These are phyloP conservation scores for Hofmannophila pseudospretella DNA, from an alignment of 2,888 invertebrate species.

Conservation along the genomic window DNA sequence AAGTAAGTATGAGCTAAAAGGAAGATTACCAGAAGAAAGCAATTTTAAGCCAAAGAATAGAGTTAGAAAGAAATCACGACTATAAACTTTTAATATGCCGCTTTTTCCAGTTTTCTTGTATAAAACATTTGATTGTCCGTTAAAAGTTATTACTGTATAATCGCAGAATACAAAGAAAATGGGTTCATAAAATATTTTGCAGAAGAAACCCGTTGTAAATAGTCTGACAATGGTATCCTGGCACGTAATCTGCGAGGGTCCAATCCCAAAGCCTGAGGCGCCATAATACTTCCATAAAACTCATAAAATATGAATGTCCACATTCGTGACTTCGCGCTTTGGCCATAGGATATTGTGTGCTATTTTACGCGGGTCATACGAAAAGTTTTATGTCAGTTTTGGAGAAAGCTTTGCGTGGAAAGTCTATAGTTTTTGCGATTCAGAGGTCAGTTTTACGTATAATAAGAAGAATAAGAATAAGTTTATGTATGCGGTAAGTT, in stretches of 20 bases:
- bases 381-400: conserved; percentile 17
- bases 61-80: background rate
- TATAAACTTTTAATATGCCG: conserved; percentile 2
- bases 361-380: conserved; percentile 20
- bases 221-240: conserved; percentile 9
- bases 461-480: too few species aligned
- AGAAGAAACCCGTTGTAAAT: conserved; percentile 22
- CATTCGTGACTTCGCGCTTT: conserved; percentile 37
- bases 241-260: conserved; percentile 15
- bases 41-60: too few species aligned
- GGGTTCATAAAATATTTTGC: conserved; percentile 25
- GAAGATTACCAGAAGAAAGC: too few species aligned
- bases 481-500: too few species aligned
- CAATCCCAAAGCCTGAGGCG: conserved; percentile 13
- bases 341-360: conserved; percentile 21
- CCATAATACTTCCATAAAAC: conserved; percentile 38
- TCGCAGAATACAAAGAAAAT: conserved; percentile 1
- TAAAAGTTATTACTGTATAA: conserved; percentile 2
- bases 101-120: background rate
- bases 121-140: conserved; percentile 3
- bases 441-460: background rate
- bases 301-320: conserved; percentile 47
- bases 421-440: background rate
- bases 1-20: too few species aligned
- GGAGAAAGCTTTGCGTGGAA: background rate